A percentile compares a stretch with the other conserved stretches of the same genome.
phyloP scores from a whole-genome alignment of 2,888 invertebrate genomes.

The Hydrotaea cyrtoneurina region DNA sequence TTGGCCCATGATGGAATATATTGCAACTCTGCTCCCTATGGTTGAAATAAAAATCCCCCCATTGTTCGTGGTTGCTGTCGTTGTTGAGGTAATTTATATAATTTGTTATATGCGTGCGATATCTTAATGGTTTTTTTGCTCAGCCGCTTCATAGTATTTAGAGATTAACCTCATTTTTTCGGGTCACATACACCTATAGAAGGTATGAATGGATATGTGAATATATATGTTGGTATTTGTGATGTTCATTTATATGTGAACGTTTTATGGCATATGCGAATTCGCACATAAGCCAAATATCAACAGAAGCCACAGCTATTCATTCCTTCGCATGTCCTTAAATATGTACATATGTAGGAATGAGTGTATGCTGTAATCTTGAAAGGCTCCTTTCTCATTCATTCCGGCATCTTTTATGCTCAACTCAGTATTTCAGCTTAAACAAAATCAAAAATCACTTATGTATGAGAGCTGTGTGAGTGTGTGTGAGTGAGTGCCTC shows the following conservation, averaged over 20 bases:
- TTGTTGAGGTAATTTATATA: conserved; percentile 39
- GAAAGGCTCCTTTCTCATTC: no score
- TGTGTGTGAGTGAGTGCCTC: neutral
- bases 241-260: no score
- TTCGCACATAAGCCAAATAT: no score
- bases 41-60: no score
- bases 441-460: conserved; percentile 1
- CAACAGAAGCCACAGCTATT: no score
- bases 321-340: no score
- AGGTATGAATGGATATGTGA: neutral
- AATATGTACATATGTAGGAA: no score
- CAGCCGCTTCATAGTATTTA: neutral
- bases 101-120: conserved; percentile 36
- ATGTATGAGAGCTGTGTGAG: neutral
- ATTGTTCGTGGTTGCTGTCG: neutral
- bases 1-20: no score
- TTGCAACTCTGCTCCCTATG: no score
- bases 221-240: neutral
- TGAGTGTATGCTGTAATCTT: no score
- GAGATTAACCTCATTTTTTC: conserved; percentile 29
- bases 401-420: neutral
- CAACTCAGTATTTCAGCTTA: neutral
- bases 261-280: no score
- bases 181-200: neutral
- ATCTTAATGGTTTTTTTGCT: conserved; percentile 9